Evolutionary conservation across 2,888 invertebrate genomes (phyloP).

Genomic region (Agrilus biguttatus): DNA sequence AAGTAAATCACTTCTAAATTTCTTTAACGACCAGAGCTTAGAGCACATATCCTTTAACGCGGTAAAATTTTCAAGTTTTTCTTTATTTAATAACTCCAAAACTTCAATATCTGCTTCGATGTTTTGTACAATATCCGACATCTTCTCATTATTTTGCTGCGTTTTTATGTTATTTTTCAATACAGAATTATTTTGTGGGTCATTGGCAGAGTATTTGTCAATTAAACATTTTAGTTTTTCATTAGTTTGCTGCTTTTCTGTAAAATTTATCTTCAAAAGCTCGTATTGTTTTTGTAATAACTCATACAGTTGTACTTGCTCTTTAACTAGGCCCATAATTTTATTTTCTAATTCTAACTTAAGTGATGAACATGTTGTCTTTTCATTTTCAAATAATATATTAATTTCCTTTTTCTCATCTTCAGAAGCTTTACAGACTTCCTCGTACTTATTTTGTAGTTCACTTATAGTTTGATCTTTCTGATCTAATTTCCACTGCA

Average conservation of each 20-base stretch:
- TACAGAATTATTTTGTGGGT: too few species aligned
- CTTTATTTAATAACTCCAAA: constrained; percentile 5
- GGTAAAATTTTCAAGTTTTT: constrained; percentile 4
- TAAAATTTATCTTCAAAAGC: neutral
- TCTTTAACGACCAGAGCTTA: constrained; percentile 6
- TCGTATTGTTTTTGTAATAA: neutral
- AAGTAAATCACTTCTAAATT: constrained; percentile 16
- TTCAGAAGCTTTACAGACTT: neutral
- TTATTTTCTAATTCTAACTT: neutral
- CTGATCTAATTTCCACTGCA: constrained; percentile 2
- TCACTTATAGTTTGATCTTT: constrained; percentile 4
- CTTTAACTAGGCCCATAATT: neutral
- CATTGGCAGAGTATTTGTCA: too few species aligned
- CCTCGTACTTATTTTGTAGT: constrained; percentile 1
- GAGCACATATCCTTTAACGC: too few species aligned
- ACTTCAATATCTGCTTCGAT: too few species aligned
- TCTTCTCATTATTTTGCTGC: too few species aligned
- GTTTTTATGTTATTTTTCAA: too few species aligned
- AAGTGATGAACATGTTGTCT: too few species aligned
- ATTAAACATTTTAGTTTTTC: too few species aligned
- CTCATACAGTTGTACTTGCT: neutral
- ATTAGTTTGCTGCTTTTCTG: neutral
- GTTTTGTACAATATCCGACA: too few species aligned
- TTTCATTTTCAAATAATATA: neutral
- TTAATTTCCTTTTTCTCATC: constrained; percentile 1